phyloP scores from a whole-genome alignment of 53 echinoderm and acorn worm species.

The Paracentrotus lividus region DNA sequence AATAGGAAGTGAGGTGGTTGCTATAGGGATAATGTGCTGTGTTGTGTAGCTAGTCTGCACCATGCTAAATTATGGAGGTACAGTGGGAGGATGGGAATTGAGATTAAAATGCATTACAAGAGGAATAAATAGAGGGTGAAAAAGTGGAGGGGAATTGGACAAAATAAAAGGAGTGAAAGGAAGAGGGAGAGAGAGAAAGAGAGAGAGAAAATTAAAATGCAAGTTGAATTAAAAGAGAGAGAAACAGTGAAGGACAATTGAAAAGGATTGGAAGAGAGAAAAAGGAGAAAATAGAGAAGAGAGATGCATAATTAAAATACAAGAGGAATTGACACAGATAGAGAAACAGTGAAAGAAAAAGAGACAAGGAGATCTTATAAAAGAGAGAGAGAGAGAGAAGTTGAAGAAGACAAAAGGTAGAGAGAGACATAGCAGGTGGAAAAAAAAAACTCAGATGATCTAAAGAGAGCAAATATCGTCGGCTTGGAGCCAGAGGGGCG shows the following conservation, averaged over 20 bases:
- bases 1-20: no score
- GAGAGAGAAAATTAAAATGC: background rate
- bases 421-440: no score
- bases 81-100: conserved; percentile 8
- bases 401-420: background rate
- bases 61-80: conserved; percentile 39
- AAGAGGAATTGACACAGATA: no score
- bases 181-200: background rate
- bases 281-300: background rate
- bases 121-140: background rate
- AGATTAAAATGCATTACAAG: background rate
- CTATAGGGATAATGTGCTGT: background rate
- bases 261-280: background rate
- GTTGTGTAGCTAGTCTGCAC: background rate
- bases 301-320: no score
- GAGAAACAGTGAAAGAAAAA: background rate
- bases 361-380: background rate
- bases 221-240: background rate
- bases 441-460: no score
- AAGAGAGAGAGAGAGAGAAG: background rate
- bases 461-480: no score
- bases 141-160: background rate
- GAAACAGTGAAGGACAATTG: no score
- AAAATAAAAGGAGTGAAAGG: background rate
- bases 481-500: no score